Conservation (phyloP, 2,113 vertebrate genomes). For the Microtus montanus region DNA sequence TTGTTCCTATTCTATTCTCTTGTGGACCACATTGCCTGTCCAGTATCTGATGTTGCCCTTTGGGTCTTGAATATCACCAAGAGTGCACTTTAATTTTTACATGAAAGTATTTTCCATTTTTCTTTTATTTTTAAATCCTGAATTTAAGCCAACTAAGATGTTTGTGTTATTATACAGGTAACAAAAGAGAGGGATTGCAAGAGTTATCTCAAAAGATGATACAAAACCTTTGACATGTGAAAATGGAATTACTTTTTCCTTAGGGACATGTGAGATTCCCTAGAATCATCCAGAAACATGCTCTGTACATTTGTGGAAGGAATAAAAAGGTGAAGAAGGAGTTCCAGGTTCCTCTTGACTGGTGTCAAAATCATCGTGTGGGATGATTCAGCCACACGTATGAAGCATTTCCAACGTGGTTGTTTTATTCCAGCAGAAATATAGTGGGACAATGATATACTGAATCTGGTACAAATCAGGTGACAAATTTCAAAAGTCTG, state of each 20-base stretch:
- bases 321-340: neutral
- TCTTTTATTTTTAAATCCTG: neutral
- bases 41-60: neutral
- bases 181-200: neutral
- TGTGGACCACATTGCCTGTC: too few species aligned
- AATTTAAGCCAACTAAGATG: neutral
- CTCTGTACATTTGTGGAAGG: neutral
- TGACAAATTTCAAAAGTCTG: neutral
- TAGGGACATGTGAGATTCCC: neutral
- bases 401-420: neutral
- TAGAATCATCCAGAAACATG: neutral
- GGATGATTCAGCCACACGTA: neutral
- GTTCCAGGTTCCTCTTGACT: neutral
- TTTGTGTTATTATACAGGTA: neutral
- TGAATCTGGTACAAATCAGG: neutral
- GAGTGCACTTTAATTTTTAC: neutral
- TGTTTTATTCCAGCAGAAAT: neutral
- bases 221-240: neutral
- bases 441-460: neutral
- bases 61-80: neutral
- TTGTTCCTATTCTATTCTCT: neutral
- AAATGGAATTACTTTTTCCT: constrained; percentile 1
- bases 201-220: constrained; percentile 3
- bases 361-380: neutral
- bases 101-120: neutral